Evolutionary conservation across 2,113 vertebrate genomes (phyloP), one percentile per base, ranked within the genome.

Genomic region (Seriola aureovittata): DNA sequence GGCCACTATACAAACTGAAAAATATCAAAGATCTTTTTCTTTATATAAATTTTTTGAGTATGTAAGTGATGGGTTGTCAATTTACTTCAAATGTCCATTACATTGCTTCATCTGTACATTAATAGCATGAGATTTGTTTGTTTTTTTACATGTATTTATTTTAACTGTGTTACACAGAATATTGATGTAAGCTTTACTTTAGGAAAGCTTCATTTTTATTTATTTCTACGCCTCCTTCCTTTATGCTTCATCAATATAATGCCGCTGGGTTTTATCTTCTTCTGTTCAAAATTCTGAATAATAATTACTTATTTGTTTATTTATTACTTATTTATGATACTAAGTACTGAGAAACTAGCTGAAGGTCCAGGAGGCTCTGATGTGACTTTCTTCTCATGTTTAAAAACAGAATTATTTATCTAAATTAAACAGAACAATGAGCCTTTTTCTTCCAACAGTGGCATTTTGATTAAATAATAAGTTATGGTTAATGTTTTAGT

Each of bases 381-480:
- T 4, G 4, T 62, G 23, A 23, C 16, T 23, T 34, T 13, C 38
- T n/a, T 44, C 36, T 50, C 3, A 11, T 34, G 48, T 76, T 76
- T 19, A 67, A 77, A 8, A 57, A 34, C 17, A 65, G n/a, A 70
- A 17, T 23, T 0, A 59, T 50, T 55, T 12, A 55, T 54, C 16
- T 36, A 5, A 32, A 36, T 38, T 13, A 19, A 46, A 57, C 32
- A 46, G 17, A 78, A 29, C 57, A 65, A 76, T 48, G 32, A 44
- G 50, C 3, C 1, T 2, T 73, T 78, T 81, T 85, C 10, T 55
- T 77, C 10, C 13, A 23, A 1, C 36, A 11, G 29, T 4, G 42
- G 40, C 19, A 23, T 63, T 80, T 80, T 68, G 75, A 89, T 71
- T n/a, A 13, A 52, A 36, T 44, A 42, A 65, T 64, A 34, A 48